phyloP scores from a whole-genome alignment of 1,140 invertebrate species.

The Steinernema khuongi region DNA sequence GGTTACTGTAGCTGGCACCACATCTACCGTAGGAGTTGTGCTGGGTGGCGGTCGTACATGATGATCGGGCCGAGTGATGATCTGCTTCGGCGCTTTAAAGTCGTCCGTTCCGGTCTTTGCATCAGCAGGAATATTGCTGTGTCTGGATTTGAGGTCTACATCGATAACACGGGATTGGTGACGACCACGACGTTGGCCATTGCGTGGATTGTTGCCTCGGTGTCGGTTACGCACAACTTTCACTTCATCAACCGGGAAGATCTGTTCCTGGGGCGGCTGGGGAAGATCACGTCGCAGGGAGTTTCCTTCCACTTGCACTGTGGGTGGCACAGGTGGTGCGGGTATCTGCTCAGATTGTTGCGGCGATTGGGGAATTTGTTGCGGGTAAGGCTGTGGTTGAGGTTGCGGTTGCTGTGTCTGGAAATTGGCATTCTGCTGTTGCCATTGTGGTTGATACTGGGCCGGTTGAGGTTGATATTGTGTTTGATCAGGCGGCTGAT shows the following conservation, averaged over 20 bases:
- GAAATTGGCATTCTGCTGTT: neutral
- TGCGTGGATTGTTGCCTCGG: neutral
- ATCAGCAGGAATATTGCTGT: neutral
- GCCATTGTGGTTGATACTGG: slow-evolving; percentile 11
- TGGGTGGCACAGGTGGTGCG: slow-evolving; percentile 13
- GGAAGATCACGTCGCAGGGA: slow-evolving; percentile 15
- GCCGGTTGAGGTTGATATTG: slow-evolving; percentile 24
- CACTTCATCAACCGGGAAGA: neutral
- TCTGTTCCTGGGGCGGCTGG: neutral
- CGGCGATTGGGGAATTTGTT: slow-evolving; percentile 10
- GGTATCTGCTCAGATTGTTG: slow-evolving; percentile 19
- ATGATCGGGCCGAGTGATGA: neutral
- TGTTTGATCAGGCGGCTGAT: slow-evolving; percentile 18
- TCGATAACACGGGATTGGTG: neutral
- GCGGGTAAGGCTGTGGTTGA: slow-evolving; percentile 7
- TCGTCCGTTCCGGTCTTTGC: neutral
- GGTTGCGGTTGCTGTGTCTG: slow-evolving; percentile 1
- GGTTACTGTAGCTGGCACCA: too few relatives aligned
- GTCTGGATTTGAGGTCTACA: neutral
- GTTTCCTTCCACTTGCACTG: neutral
- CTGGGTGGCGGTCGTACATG: neutral
- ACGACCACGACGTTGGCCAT: neutral
- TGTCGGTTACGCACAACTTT: neutral
- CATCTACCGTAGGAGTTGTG: too few relatives aligned
- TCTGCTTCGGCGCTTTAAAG: neutral